Conservation (phyloP, 2,113 vertebrate species). For the Hyla sarda region DNA sequence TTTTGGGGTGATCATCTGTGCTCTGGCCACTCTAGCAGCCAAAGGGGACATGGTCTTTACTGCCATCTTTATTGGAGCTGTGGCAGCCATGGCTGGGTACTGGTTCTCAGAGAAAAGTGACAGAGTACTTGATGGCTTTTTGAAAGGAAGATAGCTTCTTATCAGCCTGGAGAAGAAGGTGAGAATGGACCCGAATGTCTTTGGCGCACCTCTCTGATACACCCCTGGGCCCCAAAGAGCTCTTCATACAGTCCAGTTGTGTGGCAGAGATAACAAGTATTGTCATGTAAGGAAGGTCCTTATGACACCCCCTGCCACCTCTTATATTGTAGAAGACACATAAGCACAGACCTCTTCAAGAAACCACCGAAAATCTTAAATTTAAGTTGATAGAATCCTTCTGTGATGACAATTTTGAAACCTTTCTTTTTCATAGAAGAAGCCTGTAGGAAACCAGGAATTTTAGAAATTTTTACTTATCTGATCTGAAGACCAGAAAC, state of each 20-base stretch:
- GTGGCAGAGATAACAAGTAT: not conserved
- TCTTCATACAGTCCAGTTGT: not conserved
- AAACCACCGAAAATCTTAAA: not conserved
- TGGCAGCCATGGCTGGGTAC: slow-evolving; percentile 96
- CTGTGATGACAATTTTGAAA: not conserved
- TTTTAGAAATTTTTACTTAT: not conserved
- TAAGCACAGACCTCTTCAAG: slow-evolving; percentile 5
- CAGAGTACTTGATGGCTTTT: slow-evolving; percentile 90
- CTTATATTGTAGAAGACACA: not conserved
- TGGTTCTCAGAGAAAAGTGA: slow-evolving; percentile 97
- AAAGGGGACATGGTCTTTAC: slow-evolving; percentile 99
- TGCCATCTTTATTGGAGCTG: slow-evolving; percentile 93
- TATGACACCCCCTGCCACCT: not conserved
- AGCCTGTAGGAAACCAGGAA: not conserved
- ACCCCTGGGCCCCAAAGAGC: slow-evolving; percentile 8
- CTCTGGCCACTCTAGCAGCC: slow-evolving; percentile 91
- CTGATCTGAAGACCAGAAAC: not conserved
- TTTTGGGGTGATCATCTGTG: slow-evolving; percentile 94
- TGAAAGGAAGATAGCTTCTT: slow-evolving; percentile 85
- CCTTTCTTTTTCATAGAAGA: not conserved
- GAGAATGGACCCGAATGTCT: not conserved
- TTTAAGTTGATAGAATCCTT: not conserved
- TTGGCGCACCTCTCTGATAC: slow-evolving; percentile 8
- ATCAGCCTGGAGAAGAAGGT: not conserved
- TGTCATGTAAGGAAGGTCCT: not conserved